These are phyloP conservation scores for Sebastes oblongus DNA, from an alignment of 2,797 vertebrate species.

Conservation along the genomic window DNA sequence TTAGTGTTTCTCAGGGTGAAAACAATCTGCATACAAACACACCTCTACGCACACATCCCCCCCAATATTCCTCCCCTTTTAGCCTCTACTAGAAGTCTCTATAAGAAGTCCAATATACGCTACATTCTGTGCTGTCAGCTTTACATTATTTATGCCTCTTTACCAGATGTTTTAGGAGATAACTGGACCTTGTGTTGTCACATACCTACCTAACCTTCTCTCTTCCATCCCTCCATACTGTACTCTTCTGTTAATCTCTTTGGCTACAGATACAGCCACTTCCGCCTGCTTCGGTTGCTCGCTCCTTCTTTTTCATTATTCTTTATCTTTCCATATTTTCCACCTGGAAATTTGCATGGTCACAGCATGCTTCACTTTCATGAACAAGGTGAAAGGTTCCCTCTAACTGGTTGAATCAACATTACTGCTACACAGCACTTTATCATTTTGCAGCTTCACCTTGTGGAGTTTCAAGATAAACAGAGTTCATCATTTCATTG, in stretches of 20 bases:
- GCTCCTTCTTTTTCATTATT: conserved; percentile 21
- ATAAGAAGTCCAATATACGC: conserved; percentile 2
- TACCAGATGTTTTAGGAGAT: conserved; percentile 54
- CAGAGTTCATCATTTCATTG: not conserved
- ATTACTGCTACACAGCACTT: not conserved
- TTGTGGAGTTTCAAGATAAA: not conserved
- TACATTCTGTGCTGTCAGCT: conserved; percentile 51
- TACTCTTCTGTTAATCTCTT: conserved; percentile 42
- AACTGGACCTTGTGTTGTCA: conserved; percentile 34
- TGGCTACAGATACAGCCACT: conserved; percentile 32
- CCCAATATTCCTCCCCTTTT: not conserved
- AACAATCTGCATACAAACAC: not conserved
- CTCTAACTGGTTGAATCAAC: not conserved
- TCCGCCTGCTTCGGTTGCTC: conserved; percentile 3
- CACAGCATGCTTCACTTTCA: not conserved
- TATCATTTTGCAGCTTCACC: not conserved
- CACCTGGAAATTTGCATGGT: conserved; percentile 20
- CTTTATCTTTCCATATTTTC: conserved; percentile 24
- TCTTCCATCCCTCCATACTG: conserved; percentile 12
- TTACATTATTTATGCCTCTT: conserved; percentile 57
- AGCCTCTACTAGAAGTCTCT: conserved; percentile 1
- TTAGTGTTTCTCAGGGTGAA: not conserved
- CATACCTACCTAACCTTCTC: conserved; percentile 40
- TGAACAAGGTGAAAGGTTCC: not conserved
- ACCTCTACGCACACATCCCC: not conserved